Conservation (phyloP, 1,140 invertebrate genomes). For the Cotesia vestalis region DNA sequence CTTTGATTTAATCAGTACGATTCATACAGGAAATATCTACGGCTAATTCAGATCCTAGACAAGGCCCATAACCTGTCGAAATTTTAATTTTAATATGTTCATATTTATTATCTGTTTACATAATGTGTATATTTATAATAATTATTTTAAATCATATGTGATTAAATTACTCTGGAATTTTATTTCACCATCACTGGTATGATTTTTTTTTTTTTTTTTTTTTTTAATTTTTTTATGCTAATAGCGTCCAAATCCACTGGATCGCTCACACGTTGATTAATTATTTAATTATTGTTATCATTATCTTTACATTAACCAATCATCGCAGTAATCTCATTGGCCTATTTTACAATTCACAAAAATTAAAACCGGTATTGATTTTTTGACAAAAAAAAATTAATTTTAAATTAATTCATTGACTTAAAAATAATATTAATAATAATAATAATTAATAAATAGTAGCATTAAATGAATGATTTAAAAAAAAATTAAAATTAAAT, state of each 20-base stretch:
- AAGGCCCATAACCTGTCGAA: background rate
- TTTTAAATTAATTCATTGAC: no score
- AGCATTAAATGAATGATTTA: no score
- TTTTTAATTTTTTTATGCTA: slow-evolving; percentile 35
- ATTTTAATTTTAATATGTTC: background rate
- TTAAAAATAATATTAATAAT: no score
- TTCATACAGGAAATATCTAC: slow-evolving; percentile 10
- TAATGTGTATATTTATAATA: slow-evolving; percentile 27
- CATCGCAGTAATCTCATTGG: no score
- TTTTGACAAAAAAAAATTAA: no score
- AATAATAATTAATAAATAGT: no score
- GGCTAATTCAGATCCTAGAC: slow-evolving; percentile 6
- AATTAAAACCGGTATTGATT: no score
- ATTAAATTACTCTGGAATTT: no score
- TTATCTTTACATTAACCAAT: background rate
- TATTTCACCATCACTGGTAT: slow-evolving; percentile 1
- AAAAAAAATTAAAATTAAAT: no score
- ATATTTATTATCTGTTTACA: slow-evolving; percentile 22
- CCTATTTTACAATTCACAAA: no score
- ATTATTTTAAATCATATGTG: no score
- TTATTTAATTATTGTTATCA: slow-evolving; percentile 16
- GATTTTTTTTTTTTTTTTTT: slow-evolving; percentile 37
- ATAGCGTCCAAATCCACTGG: slow-evolving; percentile 22
- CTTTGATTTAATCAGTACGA: slow-evolving; percentile 18
- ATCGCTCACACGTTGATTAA: slow-evolving; percentile 13